Evolutionary conservation across 2,888 invertebrate genomes (phyloP), one percentile per base, ranked within the genome.

Genomic region (Xylota segnis): DNA sequence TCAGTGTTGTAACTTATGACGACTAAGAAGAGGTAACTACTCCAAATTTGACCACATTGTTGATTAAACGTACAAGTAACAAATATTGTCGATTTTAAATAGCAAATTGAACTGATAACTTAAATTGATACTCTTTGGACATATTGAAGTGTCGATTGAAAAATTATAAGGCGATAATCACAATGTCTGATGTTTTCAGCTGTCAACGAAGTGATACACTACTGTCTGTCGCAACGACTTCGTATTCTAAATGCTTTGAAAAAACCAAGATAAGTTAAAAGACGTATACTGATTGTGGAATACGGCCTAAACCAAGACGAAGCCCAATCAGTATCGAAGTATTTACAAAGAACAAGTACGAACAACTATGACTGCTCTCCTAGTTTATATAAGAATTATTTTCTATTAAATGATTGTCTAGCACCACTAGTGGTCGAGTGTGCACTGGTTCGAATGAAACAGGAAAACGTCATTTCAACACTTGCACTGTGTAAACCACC

Each of bases 81-180:
- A 5, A n/a, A n/a, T n/a, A n/a, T n/a, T n/a, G n/a, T n/a, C n/a
- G n/a, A 18, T 47, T 47, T 10, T 9, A 16, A 6, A n/a, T n/a
- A 43, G 6, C 47, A 47, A 18, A 18, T 47, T 47, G 7, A 18
- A 47, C 4, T 18, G 47, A 47, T 47, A 47, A 18, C 4, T 18
- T 4, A 45, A 45, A 45, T 9, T 16, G 7, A 2, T 7, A 45
- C 6, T 45, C 14, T 16, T 45, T 14, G 43, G 14, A 14, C n/a
- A 43, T 16, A 6, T 1, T 9, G 29, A 45, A 18, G 18, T 40
- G 23, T 61, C n/a, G 12, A 61, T 61, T 27, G 16, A 27, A 43
- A 27, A 43, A 43, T 45, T n/a, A 43, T 43, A 9, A 27, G 7
- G 43, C 43, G 61, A 61, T 14, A n/a, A 61, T 47, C 14, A 12